These are phyloP conservation scores for Drosophila nr. fundita DNA, from an alignment of 2,888 invertebrate species.

Conservation along the genomic window DNA sequence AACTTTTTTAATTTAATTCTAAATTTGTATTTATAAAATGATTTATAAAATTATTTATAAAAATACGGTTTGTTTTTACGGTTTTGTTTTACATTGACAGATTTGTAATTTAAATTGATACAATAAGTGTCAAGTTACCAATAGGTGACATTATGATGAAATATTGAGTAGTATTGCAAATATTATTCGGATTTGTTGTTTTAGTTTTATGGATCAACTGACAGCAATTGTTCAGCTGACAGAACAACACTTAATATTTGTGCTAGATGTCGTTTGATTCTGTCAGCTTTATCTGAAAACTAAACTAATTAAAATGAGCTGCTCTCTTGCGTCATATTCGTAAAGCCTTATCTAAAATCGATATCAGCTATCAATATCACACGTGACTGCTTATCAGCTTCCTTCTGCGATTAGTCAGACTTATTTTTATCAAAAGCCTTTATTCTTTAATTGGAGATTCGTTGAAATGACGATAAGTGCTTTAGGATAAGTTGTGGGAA, in stretches of 20 bases:
- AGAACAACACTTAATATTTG: conserved; percentile 16
- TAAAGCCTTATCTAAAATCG: conserved; percentile 38
- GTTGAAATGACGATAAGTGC: neutral
- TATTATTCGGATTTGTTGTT: neutral
- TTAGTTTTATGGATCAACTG: conserved; percentile 10
- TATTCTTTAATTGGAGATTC: neutral
- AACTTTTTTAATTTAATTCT: neutral
- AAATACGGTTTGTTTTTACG: neutral
- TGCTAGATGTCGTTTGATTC: conserved; percentile 22
- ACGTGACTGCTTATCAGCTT: conserved; percentile 39
- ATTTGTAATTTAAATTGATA: neutral
- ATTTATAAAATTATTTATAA: neutral
- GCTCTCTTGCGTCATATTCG: conserved; percentile 24
- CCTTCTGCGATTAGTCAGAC: conserved; percentile 4
- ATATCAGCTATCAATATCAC: conserved; percentile 22
- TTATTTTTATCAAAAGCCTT: neutral
- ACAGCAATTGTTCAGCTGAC: conserved; percentile 34
- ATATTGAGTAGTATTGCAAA: neutral
- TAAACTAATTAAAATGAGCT: conserved; percentile 20
- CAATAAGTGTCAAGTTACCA: neutral
- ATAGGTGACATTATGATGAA: neutral
- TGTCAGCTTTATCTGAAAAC: conserved; percentile 35
- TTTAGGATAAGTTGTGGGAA: neutral
- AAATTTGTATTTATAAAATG: neutral
- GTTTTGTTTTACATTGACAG: neutral